phyloP scores from a whole-genome alignment of 2,888 invertebrate genomes.

The Orthonevra nobilis region DNA sequence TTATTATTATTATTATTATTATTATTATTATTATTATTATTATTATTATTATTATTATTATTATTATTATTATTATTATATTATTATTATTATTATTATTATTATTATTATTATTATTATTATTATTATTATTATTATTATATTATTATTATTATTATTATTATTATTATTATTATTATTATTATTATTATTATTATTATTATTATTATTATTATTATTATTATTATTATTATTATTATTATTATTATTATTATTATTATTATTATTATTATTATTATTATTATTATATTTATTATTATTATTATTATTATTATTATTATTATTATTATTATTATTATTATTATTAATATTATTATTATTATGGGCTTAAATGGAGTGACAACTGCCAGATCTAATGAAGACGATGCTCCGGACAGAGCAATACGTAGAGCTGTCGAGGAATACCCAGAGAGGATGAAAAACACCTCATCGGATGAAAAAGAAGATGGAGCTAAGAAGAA shows the following conservation, averaged over 20 bases:
- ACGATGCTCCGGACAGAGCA: too few relatives aligned
- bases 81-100: slow-evolving; percentile 4
- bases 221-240: slow-evolving; percentile 18
- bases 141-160: background rate
- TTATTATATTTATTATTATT: slow-evolving; percentile 15
- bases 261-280: background rate
- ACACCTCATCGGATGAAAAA: too few relatives aligned
- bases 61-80: too few relatives aligned
- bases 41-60: too few relatives aligned
- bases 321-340: background rate
- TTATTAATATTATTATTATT: background rate
- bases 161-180: background rate
- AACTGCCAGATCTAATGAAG: background rate
- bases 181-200: slow-evolving; percentile 21
- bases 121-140: slow-evolving; percentile 8
- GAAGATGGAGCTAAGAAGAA: too few relatives aligned
- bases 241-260: slow-evolving; percentile 46
- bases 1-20: too few relatives aligned
- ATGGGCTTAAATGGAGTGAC: background rate
- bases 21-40: too few relatives aligned
- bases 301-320: slow-evolving; percentile 11
- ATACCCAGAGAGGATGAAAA: too few relatives aligned
- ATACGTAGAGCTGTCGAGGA: too few relatives aligned
- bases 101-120: slow-evolving; percentile 13
- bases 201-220: slow-evolving; percentile 22